phyloP scores from a whole-genome alignment of 1,140 invertebrate species.

The Radopholus similis region DNA sequence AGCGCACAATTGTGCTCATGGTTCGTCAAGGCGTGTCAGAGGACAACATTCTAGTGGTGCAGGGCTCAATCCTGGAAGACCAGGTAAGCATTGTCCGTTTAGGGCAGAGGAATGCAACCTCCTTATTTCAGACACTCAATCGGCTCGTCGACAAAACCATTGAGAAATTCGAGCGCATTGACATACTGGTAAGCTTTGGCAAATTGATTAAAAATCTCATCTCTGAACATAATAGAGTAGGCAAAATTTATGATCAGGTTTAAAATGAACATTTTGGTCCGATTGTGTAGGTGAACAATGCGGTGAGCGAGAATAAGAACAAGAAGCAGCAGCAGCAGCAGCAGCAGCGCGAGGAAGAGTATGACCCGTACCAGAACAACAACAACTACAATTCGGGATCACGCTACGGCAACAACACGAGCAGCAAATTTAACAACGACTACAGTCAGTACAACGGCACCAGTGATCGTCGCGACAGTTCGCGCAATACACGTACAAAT shows the following conservation, averaged over 20 bases:
- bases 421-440: not conserved
- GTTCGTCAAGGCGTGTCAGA: slow-evolving; percentile 7
- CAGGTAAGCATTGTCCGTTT: no score
- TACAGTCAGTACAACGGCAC: not conserved
- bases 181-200: slow-evolving; percentile 19
- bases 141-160: slow-evolving; percentile 19
- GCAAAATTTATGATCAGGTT: slow-evolving; percentile 6
- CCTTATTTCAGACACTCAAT: slow-evolving; percentile 12
- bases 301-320: slow-evolving; percentile 10
- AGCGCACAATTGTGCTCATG: slow-evolving; percentile 23
- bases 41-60: slow-evolving; percentile 29
- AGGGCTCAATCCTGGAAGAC: slow-evolving; percentile 29
- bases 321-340: not conserved
- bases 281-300: slow-evolving; percentile 20
- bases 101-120: no score
- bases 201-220: no score
- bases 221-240: not conserved
- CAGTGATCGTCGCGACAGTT: no score
- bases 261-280: not conserved
- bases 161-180: slow-evolving; percentile 20
- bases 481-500: no score
- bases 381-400: no score
- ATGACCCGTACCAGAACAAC: no score
- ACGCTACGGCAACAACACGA: slow-evolving; percentile 5
- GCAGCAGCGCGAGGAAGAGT: no score